phyloP scores from a whole-genome alignment of 2,888 invertebrate genomes.

The Agonopterix subpropinquella region DNA sequence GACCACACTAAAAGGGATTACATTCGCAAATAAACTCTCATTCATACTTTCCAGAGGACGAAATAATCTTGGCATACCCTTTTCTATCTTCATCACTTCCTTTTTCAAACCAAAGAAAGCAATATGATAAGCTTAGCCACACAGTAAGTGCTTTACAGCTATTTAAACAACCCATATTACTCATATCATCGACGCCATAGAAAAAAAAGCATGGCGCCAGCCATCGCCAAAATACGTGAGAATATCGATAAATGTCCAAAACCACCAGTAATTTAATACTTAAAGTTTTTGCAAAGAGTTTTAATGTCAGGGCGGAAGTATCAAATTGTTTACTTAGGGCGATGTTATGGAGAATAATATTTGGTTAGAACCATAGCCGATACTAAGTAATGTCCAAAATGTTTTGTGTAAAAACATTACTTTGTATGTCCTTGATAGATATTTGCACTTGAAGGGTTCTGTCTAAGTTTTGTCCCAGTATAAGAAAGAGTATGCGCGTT shows the following conservation, averaged over 20 bases:
- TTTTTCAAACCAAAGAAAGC: background rate
- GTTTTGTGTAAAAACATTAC: slow-evolving; percentile 41
- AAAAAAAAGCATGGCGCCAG: slow-evolving; percentile 57
- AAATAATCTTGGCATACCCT: too few species aligned
- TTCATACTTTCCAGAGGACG: too few species aligned
- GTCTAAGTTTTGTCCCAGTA: too few species aligned
- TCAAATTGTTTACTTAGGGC: slow-evolving; percentile 56
- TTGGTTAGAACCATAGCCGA: slow-evolving; percentile 42
- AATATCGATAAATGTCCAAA: slow-evolving; percentile 22
- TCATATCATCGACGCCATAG: background rate
- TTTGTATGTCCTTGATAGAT: background rate
- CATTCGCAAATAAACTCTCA: too few species aligned
- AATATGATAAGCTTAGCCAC: too few species aligned
- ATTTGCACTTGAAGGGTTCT: background rate
- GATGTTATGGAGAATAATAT: slow-evolving; percentile 61
- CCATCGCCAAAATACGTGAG: slow-evolving; percentile 37
- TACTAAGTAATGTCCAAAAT: slow-evolving; percentile 34
- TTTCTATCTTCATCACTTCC: background rate
- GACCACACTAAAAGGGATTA: too few species aligned
- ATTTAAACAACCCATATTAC: background rate
- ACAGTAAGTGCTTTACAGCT: background rate
- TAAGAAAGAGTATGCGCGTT: too few species aligned
- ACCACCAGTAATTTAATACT: slow-evolving; percentile 54
- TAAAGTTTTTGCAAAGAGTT: slow-evolving; percentile 52
- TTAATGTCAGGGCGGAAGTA: slow-evolving; percentile 61